Evolutionary conservation across 2,113 vertebrate genomes (phyloP).

Genomic region (Anhinga anhinga): DNA sequence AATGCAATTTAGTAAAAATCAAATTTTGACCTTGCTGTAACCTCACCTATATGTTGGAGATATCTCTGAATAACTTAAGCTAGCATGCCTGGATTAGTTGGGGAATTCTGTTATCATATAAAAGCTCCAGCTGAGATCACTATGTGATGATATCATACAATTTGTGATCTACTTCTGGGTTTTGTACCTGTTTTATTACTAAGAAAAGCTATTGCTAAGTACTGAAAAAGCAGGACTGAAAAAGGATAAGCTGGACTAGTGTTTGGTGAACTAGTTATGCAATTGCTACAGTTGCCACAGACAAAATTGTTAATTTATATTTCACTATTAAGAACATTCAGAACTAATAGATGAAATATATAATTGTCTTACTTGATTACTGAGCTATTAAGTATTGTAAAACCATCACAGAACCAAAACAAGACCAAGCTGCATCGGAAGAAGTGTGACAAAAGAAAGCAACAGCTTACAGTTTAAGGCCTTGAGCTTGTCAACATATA

Average conservation of each 20-base stretch:
- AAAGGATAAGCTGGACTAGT: neutral
- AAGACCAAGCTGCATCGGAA: neutral
- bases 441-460: accelerated
- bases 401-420: neutral
- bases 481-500: neutral
- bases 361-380: neutral
- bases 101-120: neutral
- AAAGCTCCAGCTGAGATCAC: neutral
- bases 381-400: neutral
- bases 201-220: neutral
- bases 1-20: constrained; percentile 7
- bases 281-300: neutral
- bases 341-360: neutral
- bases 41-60: neutral
- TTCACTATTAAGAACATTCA: neutral
- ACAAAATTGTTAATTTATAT: neutral
- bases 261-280: neutral
- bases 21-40: neutral
- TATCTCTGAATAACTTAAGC: constrained; percentile 3
- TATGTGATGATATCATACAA: neutral
- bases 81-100: neutral
- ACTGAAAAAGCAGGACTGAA: neutral
- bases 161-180: neutral
- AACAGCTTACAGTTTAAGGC: neutral
- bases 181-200: neutral